Evolutionary conservation across 2,113 vertebrate species (phyloP), one percentile per base, ranked within the genome.

Genomic region (Corydoras maculifer): DNA sequence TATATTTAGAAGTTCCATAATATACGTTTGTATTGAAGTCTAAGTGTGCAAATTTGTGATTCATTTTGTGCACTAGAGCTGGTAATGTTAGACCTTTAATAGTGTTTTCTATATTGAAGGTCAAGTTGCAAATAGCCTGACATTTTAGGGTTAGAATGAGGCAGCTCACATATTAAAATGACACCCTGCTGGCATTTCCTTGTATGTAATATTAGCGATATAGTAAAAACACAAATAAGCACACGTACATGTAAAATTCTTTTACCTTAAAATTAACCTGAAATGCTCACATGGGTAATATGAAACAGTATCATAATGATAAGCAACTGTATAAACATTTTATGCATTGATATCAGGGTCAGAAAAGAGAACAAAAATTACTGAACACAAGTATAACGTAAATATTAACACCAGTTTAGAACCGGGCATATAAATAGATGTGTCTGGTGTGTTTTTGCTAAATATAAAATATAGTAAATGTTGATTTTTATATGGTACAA

Each of bases 71-170:
- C 71, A 60, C n/a, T 35, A 54, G 7, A 58, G 9, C 72, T 75
- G 59, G 29, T 78, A 83, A 78, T 75, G 63, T 65, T 58, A 68
- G 53, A 69, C 73, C 70, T 79, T 63, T 75, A 78, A 82, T 75
- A 69, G 32, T 29, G 69, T 77, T 73, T 79, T 75, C 61, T 74
- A 49, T 76, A n/a, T 12, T 84, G 80, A 89, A 89, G 84, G 86
- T 88, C 86, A 89, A 67, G 71, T 69, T 80, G 50, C 62, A 80
- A 82, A 79, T 82, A 61, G 49, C 48, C 77, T 83, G 84, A 84
- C 80, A 82, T 84, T 86, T 84, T 78, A 54, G 75, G 70, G 72
- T 77, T 78, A 12, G 68, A 60, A 9, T 14, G 15, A 49, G 30
- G 30, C 54, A n/a, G 64, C 43, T 74, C 70, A 79, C 79, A 75